A percentile compares a stretch with the other conserved stretches of the same genome.
These are phyloP conservation scores for Meloe dianella DNA, from an alignment of 2,888 invertebrate species.

Conservation along the genomic window DNA sequence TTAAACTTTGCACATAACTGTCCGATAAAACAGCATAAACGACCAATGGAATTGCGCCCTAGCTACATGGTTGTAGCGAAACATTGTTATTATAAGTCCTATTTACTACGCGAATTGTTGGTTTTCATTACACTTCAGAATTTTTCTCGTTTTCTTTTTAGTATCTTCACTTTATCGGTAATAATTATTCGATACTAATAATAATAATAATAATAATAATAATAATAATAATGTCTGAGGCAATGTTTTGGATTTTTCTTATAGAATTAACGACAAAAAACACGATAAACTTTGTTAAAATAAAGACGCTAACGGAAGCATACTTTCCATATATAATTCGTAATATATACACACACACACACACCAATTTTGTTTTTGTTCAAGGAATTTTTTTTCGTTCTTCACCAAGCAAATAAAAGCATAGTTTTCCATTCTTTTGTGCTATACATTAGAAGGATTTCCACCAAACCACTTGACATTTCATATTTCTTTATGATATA, in stretches of 20 bases:
- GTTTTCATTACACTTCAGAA: not conserved
- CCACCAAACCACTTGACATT: conserved; percentile 21
- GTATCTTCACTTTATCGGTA: not conserved
- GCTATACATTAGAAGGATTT: not conserved
- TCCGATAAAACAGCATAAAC: conserved; percentile 45
- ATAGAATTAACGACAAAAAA: too few species aligned
- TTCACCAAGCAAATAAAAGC: not conserved
- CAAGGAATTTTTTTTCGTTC: not conserved
- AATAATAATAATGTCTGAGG: not conserved
- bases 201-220: not conserved
- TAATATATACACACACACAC: too few species aligned
- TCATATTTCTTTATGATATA: conserved; percentile 29
- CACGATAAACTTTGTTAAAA: too few species aligned
- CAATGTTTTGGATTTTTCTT: too few species aligned
- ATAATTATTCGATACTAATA: not conserved
- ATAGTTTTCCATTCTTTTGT: not conserved
- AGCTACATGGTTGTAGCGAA: conserved; percentile 39
- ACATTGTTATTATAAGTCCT: conserved; percentile 34
- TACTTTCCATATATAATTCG: too few species aligned
- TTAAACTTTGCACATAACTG: conserved; percentile 47
- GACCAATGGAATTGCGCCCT: conserved; percentile 44
- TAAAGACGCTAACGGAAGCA: too few species aligned
- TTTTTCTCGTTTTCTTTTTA: not conserved
- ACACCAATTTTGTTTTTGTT: not conserved
- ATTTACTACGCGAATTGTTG: not conserved